phyloP scores from a whole-genome alignment of 1,140 invertebrate species.

The Drosophila bocki region DNA sequence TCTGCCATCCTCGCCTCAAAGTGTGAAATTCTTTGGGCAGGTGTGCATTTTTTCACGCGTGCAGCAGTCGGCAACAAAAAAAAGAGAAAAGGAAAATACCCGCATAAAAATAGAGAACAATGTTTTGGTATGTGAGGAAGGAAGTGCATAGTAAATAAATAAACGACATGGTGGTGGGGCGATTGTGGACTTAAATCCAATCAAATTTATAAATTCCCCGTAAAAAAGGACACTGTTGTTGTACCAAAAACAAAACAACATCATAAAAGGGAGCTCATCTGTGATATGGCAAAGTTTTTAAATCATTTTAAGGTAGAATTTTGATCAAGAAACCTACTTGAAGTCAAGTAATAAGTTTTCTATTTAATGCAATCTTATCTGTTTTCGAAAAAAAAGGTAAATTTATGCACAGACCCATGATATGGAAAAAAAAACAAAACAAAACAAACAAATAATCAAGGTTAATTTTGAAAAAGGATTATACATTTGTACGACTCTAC shows the following conservation, averaged over 20 bases:
- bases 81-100: slow-evolving; percentile 16
- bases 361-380: not conserved
- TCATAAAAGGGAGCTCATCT: not conserved
- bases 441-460: not conserved
- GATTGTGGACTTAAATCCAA: slow-evolving; percentile 23
- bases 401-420: not conserved
- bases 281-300: not conserved
- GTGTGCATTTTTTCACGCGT: slow-evolving; percentile 65
- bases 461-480: not conserved
- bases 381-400: not conserved
- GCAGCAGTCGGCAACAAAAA: slow-evolving; percentile 74
- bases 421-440: not conserved
- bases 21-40: slow-evolving; percentile 80
- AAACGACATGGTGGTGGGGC: slow-evolving; percentile 1
- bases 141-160: slow-evolving; percentile 58
- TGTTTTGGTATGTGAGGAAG: slow-evolving; percentile 45
- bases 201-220: slow-evolving; percentile 44
- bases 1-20: not conserved
- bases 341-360: not conserved
- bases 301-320: not conserved
- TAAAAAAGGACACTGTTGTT: slow-evolving; percentile 23
- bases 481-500: not conserved
- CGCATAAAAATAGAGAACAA: slow-evolving; percentile 28
- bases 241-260: slow-evolving; percentile 12
- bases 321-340: not conserved